Conservation (phyloP, 2,113 vertebrate genomes). For the Rhegmatorhina hoffmannsi region DNA sequence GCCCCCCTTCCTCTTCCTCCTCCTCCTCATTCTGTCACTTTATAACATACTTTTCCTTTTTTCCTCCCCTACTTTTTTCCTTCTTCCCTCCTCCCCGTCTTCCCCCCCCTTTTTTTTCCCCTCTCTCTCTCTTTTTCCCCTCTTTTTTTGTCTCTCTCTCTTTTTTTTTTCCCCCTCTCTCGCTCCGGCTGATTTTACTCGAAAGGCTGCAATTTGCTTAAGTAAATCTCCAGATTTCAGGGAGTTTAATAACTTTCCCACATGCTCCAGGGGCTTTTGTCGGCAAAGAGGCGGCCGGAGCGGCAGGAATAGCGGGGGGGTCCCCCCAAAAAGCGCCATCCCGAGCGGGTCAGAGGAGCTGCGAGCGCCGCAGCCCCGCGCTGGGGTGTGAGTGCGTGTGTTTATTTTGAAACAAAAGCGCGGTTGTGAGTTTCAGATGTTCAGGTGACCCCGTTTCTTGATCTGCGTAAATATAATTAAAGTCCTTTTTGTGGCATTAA, state of each 20-base stretch:
- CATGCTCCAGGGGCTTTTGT: slow-evolving; percentile 32
- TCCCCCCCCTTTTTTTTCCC: no score
- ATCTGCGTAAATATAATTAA: slow-evolving; percentile 99
- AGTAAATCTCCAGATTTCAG: slow-evolving; percentile 29
- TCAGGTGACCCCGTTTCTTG: slow-evolving; percentile 82
- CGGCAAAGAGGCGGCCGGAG: background rate
- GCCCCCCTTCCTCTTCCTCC: background rate
- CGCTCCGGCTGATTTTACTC: background rate
- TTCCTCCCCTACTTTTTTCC: no score
- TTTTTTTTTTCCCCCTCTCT: background rate
- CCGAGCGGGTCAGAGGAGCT: background rate
- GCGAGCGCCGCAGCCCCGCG: background rate
- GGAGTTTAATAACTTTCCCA: slow-evolving; percentile 54
- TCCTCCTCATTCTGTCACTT: background rate
- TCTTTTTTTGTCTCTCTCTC: background rate
- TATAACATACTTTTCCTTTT: background rate
- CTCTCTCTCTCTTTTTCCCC: no score
- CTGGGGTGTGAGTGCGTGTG: background rate
- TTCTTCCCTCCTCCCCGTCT: no score
- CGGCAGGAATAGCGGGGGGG: background rate
- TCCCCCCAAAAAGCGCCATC: background rate
- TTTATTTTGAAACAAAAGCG: slow-evolving; percentile 63
- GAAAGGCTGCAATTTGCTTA: background rate
- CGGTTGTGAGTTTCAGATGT: slow-evolving; percentile 76
- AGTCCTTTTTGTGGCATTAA: slow-evolving; percentile 97